These are phyloP conservation scores for Gonatopus flavifemur DNA, from an alignment of 1,140 invertebrate genomes.

Conservation along the genomic window DNA sequence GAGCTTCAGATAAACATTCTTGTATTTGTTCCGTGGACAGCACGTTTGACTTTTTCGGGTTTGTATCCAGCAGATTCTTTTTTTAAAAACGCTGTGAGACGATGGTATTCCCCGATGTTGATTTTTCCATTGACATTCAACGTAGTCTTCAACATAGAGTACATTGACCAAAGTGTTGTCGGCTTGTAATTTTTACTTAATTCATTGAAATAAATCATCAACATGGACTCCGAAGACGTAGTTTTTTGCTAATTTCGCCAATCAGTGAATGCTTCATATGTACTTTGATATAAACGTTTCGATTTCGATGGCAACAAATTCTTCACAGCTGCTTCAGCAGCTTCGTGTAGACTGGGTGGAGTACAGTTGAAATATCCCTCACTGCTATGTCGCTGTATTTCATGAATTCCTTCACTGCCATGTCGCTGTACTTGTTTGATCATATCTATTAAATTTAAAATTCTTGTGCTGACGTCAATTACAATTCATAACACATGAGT, in stretches of 20 bases:
- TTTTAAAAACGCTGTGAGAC: constrained; percentile 12
- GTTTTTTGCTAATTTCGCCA: not conserved
- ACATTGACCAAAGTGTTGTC: constrained; percentile 1
- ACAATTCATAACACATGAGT: too few relatives aligned
- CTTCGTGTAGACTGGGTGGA: not conserved
- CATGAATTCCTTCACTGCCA: too few relatives aligned
- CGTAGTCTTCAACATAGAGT: not conserved
- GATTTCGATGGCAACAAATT: constrained; percentile 3
- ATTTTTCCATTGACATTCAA: not conserved
- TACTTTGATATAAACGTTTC: constrained; percentile 1
- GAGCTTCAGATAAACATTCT: constrained; percentile 8
- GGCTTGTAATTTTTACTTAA: not conserved
- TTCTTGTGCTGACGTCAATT: too few relatives aligned
- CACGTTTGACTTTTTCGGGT: constrained; percentile 4
- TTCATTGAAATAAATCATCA: constrained; percentile 8
- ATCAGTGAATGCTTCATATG: not conserved
- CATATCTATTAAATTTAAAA: too few relatives aligned
- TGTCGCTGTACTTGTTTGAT: too few relatives aligned
- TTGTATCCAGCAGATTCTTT: constrained; percentile 7
- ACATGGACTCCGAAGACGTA: not conserved
- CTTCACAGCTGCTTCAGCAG: not conserved
- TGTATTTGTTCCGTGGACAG: constrained; percentile 1
- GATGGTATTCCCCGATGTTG: constrained; percentile 3
- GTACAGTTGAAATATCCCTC: not conserved
- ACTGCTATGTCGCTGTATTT: too few relatives aligned